phyloP scores from a whole-genome alignment of 2,888 invertebrate genomes.

The Mythimna loreyi region DNA sequence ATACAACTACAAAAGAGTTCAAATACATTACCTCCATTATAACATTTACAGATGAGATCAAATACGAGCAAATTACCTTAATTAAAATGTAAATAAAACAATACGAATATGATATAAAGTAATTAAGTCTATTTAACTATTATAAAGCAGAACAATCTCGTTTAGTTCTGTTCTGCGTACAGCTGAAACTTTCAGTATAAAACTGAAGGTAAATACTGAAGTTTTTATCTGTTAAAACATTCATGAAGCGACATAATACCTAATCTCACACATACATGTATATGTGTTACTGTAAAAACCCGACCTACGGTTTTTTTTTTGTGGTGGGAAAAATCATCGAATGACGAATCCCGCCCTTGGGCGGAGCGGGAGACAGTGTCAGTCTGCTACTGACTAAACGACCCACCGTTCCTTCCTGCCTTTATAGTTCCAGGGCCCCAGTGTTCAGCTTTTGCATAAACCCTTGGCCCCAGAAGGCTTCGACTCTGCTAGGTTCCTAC shows the following conservation, averaged over 20 bases:
- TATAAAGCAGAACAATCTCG: constrained; percentile 17
- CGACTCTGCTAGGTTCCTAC: too few relatives aligned
- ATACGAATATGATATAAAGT: constrained; percentile 21
- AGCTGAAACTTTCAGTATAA: constrained; percentile 32
- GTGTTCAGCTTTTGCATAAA: too few relatives aligned
- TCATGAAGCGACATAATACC: constrained; percentile 56
- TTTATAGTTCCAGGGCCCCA: too few relatives aligned
- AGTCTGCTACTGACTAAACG: too few relatives aligned
- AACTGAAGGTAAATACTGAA: constrained; percentile 28
- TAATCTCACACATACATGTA: constrained; percentile 59
- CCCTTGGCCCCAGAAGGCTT: too few relatives aligned
- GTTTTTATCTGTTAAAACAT: constrained; percentile 54
- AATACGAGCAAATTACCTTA: constrained; percentile 18
- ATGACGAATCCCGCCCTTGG: too few relatives aligned
- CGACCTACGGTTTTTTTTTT: too few relatives aligned
- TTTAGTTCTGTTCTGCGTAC: constrained; percentile 1
- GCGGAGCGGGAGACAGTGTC: too few relatives aligned
- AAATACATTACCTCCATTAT: constrained; percentile 27
- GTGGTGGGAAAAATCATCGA: too few relatives aligned
- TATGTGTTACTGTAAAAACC: too few relatives aligned
- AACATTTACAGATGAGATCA: constrained; percentile 27
- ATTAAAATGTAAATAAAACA: constrained; percentile 40
- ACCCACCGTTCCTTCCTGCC: too few relatives aligned
- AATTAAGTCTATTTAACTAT: constrained; percentile 25
- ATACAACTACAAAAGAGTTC: constrained; percentile 9